Evolutionary conservation across 2,888 invertebrate genomes (phyloP).

Genomic region (Nephrotoma appendiculata): DNA sequence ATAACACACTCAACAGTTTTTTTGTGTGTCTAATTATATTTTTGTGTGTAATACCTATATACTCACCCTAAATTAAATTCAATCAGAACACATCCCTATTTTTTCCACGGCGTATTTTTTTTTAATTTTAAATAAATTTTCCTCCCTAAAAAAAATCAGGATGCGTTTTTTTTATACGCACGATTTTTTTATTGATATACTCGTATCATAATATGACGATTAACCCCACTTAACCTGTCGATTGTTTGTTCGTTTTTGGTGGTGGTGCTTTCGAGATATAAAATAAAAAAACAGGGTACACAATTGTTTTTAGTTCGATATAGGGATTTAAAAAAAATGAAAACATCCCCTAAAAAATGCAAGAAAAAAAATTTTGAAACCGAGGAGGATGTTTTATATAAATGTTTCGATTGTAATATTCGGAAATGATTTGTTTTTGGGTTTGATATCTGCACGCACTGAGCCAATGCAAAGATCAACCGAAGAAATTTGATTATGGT

Average conservation of each 20-base stretch:
- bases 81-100: background rate
- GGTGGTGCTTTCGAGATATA: background rate
- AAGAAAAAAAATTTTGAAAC: background rate
- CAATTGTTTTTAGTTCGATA: background rate
- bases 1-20: background rate
- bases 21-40: background rate
- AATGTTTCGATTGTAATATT: background rate
- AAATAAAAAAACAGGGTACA: background rate
- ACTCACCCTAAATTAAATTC: background rate
- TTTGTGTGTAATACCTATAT: background rate
- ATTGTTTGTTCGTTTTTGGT: background rate
- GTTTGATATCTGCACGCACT: background rate
- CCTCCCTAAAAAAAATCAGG: background rate
- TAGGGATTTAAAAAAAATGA: background rate
- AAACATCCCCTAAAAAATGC: background rate
- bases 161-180: background rate
- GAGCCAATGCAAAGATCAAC: background rate
- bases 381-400: background rate
- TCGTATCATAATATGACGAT: background rate
- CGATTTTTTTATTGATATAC: background rate
- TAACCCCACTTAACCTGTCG: constrained; percentile 6
- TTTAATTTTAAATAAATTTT: background rate
- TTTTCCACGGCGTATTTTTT: background rate
- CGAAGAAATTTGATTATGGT: background rate
- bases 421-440: background rate